These are phyloP conservation scores for Drosophila orosa DNA, from an alignment of 1,140 invertebrate species.

Conservation along the genomic window DNA sequence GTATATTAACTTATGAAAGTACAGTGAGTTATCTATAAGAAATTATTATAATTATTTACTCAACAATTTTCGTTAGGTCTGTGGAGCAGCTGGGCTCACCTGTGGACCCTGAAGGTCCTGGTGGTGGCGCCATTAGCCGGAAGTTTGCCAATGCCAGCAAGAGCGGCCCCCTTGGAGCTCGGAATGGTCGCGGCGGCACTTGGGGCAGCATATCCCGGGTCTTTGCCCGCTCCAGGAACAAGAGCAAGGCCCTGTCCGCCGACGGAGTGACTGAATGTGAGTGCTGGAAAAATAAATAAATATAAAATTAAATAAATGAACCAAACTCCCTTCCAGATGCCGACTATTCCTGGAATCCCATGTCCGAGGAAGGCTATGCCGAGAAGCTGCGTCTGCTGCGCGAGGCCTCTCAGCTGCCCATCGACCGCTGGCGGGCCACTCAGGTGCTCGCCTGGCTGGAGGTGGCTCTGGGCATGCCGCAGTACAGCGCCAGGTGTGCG, in stretches of 20 bases:
- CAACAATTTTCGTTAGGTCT: conserved; percentile 86
- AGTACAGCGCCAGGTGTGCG: conserved; percentile 94
- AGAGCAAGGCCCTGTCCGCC: conserved; percentile 87
- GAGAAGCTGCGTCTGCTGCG: conserved; percentile 92
- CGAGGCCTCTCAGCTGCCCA: conserved; percentile 94
- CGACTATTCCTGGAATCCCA: conserved; percentile 88
- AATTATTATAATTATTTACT: neutral
- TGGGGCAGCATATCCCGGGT: conserved; percentile 94
- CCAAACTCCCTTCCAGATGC: conserved; percentile 28
- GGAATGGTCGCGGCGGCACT: conserved; percentile 86
- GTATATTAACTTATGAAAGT: neutral
- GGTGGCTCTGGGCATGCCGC: conserved; percentile 96
- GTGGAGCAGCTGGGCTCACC: conserved; percentile 87
- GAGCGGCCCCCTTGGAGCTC: conserved; percentile 83
- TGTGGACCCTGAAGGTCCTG: conserved; percentile 86
- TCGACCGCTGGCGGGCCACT: conserved; percentile 95
- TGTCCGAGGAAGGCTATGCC: conserved; percentile 93
- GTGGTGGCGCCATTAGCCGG: conserved; percentile 78
- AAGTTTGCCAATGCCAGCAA: conserved; percentile 83
- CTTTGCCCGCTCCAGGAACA: conserved; percentile 92
- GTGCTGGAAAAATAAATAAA: conserved; percentile 15
- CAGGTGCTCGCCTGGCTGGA: conserved; percentile 97
- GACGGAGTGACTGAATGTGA: conserved; percentile 83
- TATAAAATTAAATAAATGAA: neutral
- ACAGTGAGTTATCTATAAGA: neutral